These are phyloP conservation scores for Melanocharis versteri DNA, from an alignment of 2,113 vertebrate genomes.

Conservation along the genomic window DNA sequence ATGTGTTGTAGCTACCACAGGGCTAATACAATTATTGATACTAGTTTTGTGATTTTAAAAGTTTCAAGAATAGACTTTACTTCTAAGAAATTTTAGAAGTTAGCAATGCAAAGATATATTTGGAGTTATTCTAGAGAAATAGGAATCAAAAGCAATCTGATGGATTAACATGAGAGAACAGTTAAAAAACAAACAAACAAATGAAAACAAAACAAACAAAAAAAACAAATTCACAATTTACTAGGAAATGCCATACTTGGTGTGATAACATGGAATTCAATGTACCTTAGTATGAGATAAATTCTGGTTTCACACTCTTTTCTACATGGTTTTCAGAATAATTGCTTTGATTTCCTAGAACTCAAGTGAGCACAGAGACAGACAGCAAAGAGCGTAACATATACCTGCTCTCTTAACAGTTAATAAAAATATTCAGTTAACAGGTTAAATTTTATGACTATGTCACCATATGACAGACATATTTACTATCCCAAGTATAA, in stretches of 20 bases:
- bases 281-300: neutral
- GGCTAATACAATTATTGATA: neutral
- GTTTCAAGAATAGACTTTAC: neutral
- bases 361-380: neutral
- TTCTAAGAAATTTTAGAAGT: conserved; percentile 6
- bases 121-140: conserved; percentile 9
- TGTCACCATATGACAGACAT: neutral
- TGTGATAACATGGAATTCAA: neutral
- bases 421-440: neutral
- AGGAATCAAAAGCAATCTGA: neutral
- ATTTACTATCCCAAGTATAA: neutral
- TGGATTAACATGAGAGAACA: neutral
- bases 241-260: neutral
- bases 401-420: neutral
- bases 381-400: neutral
- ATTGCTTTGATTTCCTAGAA: neutral
- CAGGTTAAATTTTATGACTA: neutral
- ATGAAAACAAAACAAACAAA: too few relatives aligned
- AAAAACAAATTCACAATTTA: neutral
- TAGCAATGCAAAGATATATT: neutral
- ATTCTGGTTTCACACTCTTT: neutral
- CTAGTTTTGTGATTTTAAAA: neutral
- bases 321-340: neutral
- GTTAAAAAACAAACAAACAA: too few relatives aligned
- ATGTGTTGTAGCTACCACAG: neutral